Percentiles rank a stretch among this genome's conserved stretches.
Evolutionary conservation across 2,888 invertebrate genomes (phyloP).

Genomic region (Agrochola lychnidis): DNA sequence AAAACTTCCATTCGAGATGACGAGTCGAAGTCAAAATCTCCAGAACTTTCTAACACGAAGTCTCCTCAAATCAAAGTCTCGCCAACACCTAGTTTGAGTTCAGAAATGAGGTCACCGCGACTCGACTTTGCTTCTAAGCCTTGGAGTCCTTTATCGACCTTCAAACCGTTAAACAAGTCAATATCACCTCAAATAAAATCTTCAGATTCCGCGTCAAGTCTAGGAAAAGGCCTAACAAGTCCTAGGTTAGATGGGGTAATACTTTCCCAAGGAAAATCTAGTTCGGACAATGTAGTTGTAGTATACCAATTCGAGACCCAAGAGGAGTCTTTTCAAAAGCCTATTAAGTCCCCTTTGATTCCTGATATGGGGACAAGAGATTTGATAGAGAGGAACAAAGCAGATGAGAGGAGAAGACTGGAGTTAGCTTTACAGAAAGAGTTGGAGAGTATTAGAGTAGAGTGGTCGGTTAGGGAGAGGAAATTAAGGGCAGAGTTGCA

Average conservation of each 20-base stretch:
- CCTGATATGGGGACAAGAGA: constrained; percentile 85
- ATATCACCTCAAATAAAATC: constrained; percentile 77
- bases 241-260: constrained; percentile 87
- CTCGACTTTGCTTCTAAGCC: constrained; percentile 80
- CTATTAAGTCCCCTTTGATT: constrained; percentile 82
- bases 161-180: constrained; percentile 80
- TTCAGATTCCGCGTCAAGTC: constrained; percentile 81
- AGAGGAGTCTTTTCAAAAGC: constrained; percentile 78
- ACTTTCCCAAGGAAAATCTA: constrained; percentile 86
- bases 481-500: constrained; percentile 89
- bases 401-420: constrained; percentile 83
- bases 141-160: constrained; percentile 84
- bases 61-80: constrained; percentile 81
- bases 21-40: constrained; percentile 74
- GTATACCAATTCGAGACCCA: constrained; percentile 87
- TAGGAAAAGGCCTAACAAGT: constrained; percentile 80
- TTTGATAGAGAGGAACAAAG: constrained; percentile 84
- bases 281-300: constrained; percentile 85
- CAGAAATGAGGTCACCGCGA: constrained; percentile 80
- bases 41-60: constrained; percentile 68
- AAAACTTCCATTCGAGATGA: constrained; percentile 75
- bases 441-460: constrained; percentile 89
- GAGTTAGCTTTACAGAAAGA: constrained; percentile 87
- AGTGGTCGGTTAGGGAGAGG: constrained; percentile 90
- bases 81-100: constrained; percentile 79